A percentile compares a stretch with the other conserved stretches of the same genome.
phyloP scores from a whole-genome alignment of 2,888 invertebrate genomes.

The Pelosia muscerda region DNA sequence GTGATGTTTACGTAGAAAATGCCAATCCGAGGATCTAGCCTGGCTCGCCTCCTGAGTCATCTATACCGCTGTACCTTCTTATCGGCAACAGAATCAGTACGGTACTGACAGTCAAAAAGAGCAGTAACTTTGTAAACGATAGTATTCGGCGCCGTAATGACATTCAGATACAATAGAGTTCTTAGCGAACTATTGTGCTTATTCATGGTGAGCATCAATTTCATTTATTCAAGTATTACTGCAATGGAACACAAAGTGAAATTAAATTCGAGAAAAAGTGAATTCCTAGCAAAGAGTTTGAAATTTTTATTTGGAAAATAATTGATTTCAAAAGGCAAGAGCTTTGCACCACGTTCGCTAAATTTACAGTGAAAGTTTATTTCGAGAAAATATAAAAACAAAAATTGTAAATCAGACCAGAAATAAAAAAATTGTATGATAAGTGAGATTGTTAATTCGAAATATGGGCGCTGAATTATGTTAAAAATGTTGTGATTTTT shows the following conservation, averaged over 20 bases:
- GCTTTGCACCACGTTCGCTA: conserved; percentile 67
- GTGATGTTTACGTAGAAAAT: conserved; percentile 60
- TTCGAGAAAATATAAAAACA: conserved; percentile 61
- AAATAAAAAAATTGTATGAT: conserved; percentile 57
- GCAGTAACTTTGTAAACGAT: conserved; percentile 60
- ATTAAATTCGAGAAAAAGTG: conserved; percentile 46
- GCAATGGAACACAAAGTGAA: conserved; percentile 65
- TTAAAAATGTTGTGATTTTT: conserved; percentile 26
- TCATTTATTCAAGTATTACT: conserved; percentile 30
- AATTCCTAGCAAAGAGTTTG: conserved; percentile 20
- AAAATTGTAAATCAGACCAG: conserved; percentile 51
- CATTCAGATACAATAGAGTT: conserved; percentile 52
- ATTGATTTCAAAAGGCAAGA: conserved; percentile 64
- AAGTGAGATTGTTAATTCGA: conserved; percentile 62
- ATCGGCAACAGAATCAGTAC: conserved; percentile 68
- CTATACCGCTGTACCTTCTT: conserved; percentile 61
- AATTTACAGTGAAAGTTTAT: conserved; percentile 73
- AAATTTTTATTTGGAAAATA: conserved; percentile 55
- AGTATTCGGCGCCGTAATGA: conserved; percentile 56
- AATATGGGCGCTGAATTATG: conserved; percentile 43
- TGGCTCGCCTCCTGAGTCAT: conserved; percentile 63
- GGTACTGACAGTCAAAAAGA: conserved; percentile 64
- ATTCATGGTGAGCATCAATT: conserved; percentile 56
- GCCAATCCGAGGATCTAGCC: conserved; percentile 62
- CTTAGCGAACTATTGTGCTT: conserved; percentile 57